Percentiles rank a stretch among this genome's conserved stretches.
These are phyloP conservation scores for Drosophila siamana DNA, from an alignment of 2,888 invertebrate species.

Conservation along the genomic window DNA sequence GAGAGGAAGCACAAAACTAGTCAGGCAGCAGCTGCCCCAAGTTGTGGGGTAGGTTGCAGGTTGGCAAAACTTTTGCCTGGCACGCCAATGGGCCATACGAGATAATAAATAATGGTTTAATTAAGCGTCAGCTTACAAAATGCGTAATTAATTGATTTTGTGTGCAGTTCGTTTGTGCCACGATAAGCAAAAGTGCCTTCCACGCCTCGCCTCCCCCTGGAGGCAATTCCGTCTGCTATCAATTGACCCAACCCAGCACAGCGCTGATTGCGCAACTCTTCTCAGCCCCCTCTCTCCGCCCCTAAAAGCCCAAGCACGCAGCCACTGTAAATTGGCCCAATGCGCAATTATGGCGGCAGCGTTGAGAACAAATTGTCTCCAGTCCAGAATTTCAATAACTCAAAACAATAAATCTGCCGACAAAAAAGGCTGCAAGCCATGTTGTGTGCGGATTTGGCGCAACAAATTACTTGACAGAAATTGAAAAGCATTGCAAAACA, in stretches of 20 bases:
- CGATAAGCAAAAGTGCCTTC: conserved; percentile 31
- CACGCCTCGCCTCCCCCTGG: too few species aligned
- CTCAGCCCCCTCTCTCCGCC: too few species aligned
- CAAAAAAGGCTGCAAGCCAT: not conserved
- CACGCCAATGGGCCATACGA: conserved; percentile 59
- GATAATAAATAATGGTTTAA: conserved; percentile 80
- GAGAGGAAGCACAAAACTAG: too few species aligned
- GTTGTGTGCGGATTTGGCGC: not conserved
- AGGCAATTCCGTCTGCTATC: not conserved
- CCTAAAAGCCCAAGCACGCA: conserved; percentile 23
- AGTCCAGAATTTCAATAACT: not conserved
- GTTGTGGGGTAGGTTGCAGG: not conserved
- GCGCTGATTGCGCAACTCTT: conserved; percentile 2
- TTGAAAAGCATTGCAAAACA: not conserved
- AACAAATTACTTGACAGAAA: not conserved
- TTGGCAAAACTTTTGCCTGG: conserved; percentile 53
- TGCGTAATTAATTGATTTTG: conserved; percentile 73
- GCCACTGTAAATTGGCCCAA: conserved; percentile 17
- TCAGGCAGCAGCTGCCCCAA: conserved; percentile 1
- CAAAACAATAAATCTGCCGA: not conserved
- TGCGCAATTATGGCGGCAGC: conserved; percentile 20
- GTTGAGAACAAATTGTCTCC: not conserved
- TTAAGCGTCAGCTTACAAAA: conserved; percentile 73
- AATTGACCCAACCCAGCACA: conserved; percentile 10
- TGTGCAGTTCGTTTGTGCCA: conserved; percentile 36